Conservation (phyloP, 2,113 vertebrate species). For the Acinonyx jubatus region DNA sequence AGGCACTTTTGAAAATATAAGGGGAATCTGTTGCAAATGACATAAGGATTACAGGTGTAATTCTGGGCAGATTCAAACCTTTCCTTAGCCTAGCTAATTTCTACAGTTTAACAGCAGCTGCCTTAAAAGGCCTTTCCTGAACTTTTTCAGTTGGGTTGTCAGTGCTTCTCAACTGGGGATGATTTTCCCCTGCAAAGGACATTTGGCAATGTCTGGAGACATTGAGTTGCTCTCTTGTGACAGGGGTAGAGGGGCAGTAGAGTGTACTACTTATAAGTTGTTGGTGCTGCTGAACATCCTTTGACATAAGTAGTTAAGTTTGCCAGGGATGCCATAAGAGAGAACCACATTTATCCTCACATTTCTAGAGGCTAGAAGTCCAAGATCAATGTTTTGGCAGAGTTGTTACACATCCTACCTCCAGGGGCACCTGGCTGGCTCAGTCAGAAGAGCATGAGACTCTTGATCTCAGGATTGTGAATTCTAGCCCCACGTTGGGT, state of each 20-base stretch:
- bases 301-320: neutral
- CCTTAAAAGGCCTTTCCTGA: neutral
- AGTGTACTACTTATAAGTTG: neutral
- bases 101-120: neutral
- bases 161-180: neutral
- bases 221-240: neutral
- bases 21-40: neutral
- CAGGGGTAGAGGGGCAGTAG: neutral
- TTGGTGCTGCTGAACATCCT: neutral
- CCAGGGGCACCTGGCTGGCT: neutral
- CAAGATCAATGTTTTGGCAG: neutral
- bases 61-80: neutral
- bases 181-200: neutral
- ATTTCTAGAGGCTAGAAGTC: neutral
- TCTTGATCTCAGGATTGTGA: no score
- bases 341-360: neutral
- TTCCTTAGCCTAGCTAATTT: neutral
- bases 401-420: neutral
- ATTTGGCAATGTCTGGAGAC: neutral
- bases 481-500: no score
- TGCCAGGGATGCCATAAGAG: neutral
- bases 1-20: neutral
- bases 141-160: neutral
- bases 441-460: no score
- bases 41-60: fast-evolving